Evolutionary conservation across 2,797 vertebrate species (phyloP).

Genomic region (Sciurus carolinensis): DNA sequence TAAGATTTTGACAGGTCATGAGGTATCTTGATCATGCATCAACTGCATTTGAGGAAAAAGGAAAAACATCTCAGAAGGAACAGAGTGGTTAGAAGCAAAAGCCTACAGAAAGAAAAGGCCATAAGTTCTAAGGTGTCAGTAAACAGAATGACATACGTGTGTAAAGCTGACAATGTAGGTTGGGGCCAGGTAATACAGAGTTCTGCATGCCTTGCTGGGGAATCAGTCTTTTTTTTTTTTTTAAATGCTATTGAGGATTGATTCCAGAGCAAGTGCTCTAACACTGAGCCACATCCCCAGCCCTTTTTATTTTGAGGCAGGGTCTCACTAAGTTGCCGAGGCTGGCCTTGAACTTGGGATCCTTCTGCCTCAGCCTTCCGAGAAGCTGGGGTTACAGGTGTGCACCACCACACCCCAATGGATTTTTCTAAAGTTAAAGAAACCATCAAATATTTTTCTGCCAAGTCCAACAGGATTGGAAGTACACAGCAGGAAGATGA

Average conservation of each 20-base stretch:
- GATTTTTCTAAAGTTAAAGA: neutral
- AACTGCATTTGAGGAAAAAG: neutral
- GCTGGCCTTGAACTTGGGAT: too few species aligned
- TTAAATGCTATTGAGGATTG: too few species aligned
- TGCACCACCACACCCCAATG: too few species aligned
- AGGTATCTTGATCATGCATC: neutral
- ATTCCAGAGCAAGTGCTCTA: too few species aligned
- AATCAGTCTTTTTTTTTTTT: neutral
- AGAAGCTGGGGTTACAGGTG: too few species aligned
- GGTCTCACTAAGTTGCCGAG: too few species aligned
- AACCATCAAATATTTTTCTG: neutral
- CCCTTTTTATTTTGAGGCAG: too few species aligned
- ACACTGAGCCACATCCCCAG: too few species aligned
- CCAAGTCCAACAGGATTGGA: neutral
- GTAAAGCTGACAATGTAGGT: neutral
- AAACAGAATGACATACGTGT: neutral
- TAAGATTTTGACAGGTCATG: neutral
- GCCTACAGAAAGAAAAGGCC: neutral
- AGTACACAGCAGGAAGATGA: neutral
- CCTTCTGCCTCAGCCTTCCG: too few species aligned
- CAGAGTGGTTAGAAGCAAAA: neutral
- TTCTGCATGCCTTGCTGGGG: neutral
- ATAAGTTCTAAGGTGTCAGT: rapidly evolving
- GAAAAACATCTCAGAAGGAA: neutral
- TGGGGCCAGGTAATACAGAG: neutral